Evolutionary conservation across 1,140 invertebrate genomes (phyloP).

Genomic region (Polypedilum pembai): DNA sequence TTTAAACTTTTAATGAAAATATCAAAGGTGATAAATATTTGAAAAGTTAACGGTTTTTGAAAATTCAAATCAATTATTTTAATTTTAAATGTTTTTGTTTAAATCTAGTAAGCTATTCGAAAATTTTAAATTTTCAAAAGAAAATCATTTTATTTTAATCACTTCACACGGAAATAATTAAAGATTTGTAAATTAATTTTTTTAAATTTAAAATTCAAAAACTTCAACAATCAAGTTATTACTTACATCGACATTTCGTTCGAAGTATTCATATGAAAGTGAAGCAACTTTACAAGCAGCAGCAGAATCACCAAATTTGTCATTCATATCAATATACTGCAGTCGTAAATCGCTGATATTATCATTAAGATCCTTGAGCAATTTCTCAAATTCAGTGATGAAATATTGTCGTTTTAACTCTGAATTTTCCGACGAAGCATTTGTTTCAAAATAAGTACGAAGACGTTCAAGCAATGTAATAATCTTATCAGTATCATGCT

Average conservation of each 20-base stretch:
- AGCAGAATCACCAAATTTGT: constrained; percentile 65
- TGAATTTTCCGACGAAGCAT: constrained; percentile 51
- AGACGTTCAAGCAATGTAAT: constrained; percentile 51
- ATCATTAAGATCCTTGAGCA: constrained; percentile 65
- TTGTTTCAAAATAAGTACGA: constrained; percentile 42
- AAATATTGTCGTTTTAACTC: constrained; percentile 60
- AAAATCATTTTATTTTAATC: no score
- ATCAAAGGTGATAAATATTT: no score
- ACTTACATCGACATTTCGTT: constrained; percentile 69
- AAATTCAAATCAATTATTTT: no score
- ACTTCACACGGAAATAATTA: no score
- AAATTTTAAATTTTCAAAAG: no score
- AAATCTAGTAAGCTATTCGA: no score
- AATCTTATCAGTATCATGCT: constrained; percentile 63
- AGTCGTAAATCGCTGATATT: constrained; percentile 58
- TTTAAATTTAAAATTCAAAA: no score
- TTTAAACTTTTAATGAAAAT: no score
- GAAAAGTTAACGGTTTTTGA: background rate
- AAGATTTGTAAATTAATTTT: no score
- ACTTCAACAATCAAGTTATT: no score
- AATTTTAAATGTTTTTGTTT: no score
- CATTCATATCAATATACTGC: constrained; percentile 55
- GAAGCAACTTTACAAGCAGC: constrained; percentile 60
- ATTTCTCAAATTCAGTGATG: constrained; percentile 46
- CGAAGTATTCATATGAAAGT: constrained; percentile 66